phyloP scores from a whole-genome alignment of 2,888 invertebrate species.

The Lordiphosa fenestrarum region DNA sequence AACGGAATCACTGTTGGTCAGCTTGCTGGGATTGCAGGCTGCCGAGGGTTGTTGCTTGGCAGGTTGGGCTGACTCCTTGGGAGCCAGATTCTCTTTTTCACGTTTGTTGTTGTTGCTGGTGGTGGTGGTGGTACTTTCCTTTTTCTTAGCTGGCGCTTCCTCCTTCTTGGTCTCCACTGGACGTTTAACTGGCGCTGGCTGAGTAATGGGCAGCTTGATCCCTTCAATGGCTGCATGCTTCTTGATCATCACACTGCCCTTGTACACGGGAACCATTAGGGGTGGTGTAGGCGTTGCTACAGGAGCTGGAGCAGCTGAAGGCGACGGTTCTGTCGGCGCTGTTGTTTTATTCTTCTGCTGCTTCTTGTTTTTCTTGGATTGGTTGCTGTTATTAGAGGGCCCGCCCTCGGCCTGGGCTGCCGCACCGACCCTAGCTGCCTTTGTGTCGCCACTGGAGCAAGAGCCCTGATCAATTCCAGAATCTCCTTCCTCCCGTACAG shows the following conservation, averaged over 20 bases:
- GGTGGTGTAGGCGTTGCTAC: constrained; percentile 20
- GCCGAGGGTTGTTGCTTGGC: constrained; percentile 29
- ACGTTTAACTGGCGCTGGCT: constrained; percentile 42
- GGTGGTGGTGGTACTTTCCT: constrained; percentile 21
- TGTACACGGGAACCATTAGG: constrained; percentile 19
- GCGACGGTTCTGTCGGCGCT: constrained; percentile 4
- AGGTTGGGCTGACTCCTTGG: constrained; percentile 57
- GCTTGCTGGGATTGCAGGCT: constrained; percentile 25
- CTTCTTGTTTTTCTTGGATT: constrained; percentile 46
- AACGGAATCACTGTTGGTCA: constrained; percentile 44
- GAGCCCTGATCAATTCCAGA: constrained; percentile 95
- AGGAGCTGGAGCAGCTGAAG: constrained; percentile 6
- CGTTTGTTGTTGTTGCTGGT: constrained; percentile 61
- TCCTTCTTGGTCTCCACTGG: constrained; percentile 48
- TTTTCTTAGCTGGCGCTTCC: constrained; percentile 44
- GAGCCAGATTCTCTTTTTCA: constrained; percentile 80
- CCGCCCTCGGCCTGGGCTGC: constrained; percentile 1
- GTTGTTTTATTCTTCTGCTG: constrained; percentile 46
- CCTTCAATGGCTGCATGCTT: constrained; percentile 33
- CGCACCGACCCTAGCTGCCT: constrained; percentile 79
- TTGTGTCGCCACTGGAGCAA: constrained; percentile 92
- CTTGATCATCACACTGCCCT: constrained; percentile 35
- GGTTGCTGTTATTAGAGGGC: constrained; percentile 1
- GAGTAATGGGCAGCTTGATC: constrained; percentile 17
- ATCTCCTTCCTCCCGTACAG: constrained; percentile 89